Percentiles rank a stretch among this genome's conserved stretches.
phyloP scores from a whole-genome alignment of 1,140 invertebrate genomes.

The Microplitis mediator region DNA sequence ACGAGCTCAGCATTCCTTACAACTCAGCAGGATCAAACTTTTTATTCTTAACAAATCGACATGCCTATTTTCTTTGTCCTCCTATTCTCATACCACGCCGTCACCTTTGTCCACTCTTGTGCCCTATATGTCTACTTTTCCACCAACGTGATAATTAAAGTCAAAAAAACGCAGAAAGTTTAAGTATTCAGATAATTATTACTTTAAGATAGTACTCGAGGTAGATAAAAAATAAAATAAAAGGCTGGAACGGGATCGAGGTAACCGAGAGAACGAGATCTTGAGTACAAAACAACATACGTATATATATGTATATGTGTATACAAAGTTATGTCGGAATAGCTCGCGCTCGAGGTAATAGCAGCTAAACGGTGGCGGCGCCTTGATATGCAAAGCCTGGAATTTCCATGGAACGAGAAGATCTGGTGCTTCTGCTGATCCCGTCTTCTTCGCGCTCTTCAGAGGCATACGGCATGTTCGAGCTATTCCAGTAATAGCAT shows the following conservation, averaged over 20 bases:
- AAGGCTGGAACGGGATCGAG: neutral
- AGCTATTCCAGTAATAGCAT: constrained; percentile 40
- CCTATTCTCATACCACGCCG: constrained; percentile 4
- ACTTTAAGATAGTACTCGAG: too few species aligned
- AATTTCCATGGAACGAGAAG: constrained; percentile 35
- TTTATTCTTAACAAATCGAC: constrained; percentile 6
- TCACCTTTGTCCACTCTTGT: constrained; percentile 6
- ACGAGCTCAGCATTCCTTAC: constrained; percentile 44
- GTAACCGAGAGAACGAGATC: neutral
- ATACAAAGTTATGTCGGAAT: neutral
- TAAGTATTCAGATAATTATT: too few species aligned
- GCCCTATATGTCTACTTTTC: neutral
- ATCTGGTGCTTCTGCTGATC: neutral
- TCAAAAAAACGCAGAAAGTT: neutral
- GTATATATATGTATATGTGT: neutral
- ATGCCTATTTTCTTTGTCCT: neutral
- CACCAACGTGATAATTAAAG: constrained; percentile 18
- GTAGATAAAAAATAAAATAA: neutral
- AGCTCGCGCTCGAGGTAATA: constrained; percentile 34
- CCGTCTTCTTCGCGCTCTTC: neutral
- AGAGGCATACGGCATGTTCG: constrained; percentile 23
- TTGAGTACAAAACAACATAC: neutral
- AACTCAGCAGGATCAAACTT: constrained; percentile 27
- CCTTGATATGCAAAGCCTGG: constrained; percentile 44
- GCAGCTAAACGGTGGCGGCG: constrained; percentile 40